phyloP scores from a whole-genome alignment of 2,797 vertebrate genomes.

The Gymnocypris eckloni region DNA sequence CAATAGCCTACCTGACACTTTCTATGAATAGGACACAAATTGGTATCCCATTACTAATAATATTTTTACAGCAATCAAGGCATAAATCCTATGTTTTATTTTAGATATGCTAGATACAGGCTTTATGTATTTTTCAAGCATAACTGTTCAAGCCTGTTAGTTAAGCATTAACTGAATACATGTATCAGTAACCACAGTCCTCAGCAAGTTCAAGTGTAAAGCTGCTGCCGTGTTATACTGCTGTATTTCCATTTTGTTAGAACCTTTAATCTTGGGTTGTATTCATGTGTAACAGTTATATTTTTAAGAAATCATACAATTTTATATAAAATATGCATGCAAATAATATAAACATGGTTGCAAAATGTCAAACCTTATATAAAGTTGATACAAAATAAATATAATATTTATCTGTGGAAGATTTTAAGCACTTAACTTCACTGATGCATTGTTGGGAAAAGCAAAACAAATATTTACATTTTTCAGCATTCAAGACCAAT shows the following conservation, averaged over 20 bases:
- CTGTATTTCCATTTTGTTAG: not conserved
- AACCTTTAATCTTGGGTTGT: not conserved
- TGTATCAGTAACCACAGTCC: not conserved
- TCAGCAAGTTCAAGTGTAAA: not conserved
- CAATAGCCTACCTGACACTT: not conserved
- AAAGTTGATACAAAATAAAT: not conserved
- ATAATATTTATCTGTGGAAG: not conserved
- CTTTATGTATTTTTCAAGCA: not conserved
- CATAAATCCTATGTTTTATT: not conserved
- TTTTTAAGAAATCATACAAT: not conserved
- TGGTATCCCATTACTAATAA: not conserved
- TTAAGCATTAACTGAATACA: not conserved
- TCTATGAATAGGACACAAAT: not conserved
- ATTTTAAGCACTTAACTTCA: not conserved
- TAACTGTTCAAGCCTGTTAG: not conserved
- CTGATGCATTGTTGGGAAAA: not conserved
- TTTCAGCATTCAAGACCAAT: slow-evolving; percentile 1
- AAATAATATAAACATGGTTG: not conserved
- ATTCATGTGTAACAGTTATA: not conserved
- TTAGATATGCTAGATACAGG: not conserved
- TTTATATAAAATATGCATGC: not conserved
- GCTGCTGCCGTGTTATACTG: not conserved
- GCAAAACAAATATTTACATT: not conserved
- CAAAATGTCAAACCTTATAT: not conserved
- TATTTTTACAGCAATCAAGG: not conserved